phyloP scores from a whole-genome alignment of 2,888 invertebrate genomes.

The Slavum lentiscoides region DNA sequence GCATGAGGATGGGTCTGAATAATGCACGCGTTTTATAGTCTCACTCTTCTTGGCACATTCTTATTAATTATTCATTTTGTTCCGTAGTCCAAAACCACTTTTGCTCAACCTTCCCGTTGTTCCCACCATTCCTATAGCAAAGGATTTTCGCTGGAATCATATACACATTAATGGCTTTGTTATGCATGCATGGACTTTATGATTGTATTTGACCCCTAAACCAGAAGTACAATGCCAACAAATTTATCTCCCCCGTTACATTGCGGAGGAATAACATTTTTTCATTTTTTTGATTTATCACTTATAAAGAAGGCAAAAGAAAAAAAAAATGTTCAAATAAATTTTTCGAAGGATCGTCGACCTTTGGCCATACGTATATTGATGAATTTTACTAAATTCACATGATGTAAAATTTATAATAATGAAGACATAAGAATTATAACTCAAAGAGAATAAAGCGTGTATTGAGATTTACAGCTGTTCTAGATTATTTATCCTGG shows the following conservation, averaged over 20 bases:
- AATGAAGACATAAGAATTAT: no score
- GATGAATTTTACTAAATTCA: no score
- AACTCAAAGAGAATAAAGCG: no score
- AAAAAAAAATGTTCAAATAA: no score
- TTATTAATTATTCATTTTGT: constrained; percentile 53
- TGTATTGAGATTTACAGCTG: no score
- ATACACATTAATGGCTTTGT: constrained; percentile 41
- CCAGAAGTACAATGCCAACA: constrained; percentile 4
- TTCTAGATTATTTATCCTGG: no score
- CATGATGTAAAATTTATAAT: no score
- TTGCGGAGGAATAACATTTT: not conserved
- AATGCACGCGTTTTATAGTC: constrained; percentile 47
- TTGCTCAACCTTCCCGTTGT: constrained; percentile 12
- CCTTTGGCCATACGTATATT: no score
- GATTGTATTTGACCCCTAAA: constrained; percentile 40
- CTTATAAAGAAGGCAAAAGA: no score
- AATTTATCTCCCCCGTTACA: constrained; percentile 6
- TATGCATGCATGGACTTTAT: constrained; percentile 44
- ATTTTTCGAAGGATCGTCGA: no score
- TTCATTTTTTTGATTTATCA: no score
- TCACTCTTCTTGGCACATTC: constrained; percentile 51
- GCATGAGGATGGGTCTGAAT: constrained; percentile 29
- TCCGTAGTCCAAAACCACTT: constrained; percentile 47
- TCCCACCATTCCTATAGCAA: not conserved
- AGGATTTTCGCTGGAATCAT: constrained; percentile 29